Evolutionary conservation across 2,888 invertebrate species (phyloP).

Genomic region (Onchidella celtica): DNA sequence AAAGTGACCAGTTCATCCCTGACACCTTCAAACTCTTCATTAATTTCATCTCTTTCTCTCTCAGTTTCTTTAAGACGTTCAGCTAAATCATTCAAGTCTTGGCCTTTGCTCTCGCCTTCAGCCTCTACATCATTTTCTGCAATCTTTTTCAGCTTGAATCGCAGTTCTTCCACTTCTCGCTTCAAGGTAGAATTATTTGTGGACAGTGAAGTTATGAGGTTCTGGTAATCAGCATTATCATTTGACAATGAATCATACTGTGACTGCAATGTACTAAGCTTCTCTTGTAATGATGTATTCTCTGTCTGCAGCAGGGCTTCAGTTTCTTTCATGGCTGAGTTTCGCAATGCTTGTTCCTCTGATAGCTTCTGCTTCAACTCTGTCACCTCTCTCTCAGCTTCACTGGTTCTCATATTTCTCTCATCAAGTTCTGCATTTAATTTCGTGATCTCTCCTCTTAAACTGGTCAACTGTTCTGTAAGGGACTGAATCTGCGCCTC

Average conservation of each 20-base stretch:
- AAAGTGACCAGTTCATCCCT: conserved; percentile 60
- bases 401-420: conserved; percentile 1
- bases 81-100: conserved; percentile 50
- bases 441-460: conserved; percentile 22
- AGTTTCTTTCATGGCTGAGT: conserved; percentile 30
- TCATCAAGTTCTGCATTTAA: conserved; percentile 11
- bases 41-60: conserved; percentile 51
- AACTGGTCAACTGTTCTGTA: conserved; percentile 19
- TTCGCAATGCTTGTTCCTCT: conserved; percentile 29
- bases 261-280: conserved; percentile 50
- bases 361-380: background rate
- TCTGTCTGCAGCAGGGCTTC: conserved; percentile 38
- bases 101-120: background rate
- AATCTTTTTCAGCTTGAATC: conserved; percentile 46
- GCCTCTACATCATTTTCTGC: conserved; percentile 12
- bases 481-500: background rate
- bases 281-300: conserved; percentile 43
- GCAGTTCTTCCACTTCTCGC: conserved; percentile 55
- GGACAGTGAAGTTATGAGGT: conserved; percentile 46
- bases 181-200: conserved; percentile 54
- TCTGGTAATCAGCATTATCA: conserved; percentile 55
- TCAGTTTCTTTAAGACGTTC: conserved; percentile 45
- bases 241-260: conserved; percentile 54
- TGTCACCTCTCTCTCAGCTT: conserved; percentile 31
- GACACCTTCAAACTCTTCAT: conserved; percentile 56